Evolutionary conservation across 2,797 vertebrate species (phyloP).

Genomic region (Anas bahamensis): DNA sequence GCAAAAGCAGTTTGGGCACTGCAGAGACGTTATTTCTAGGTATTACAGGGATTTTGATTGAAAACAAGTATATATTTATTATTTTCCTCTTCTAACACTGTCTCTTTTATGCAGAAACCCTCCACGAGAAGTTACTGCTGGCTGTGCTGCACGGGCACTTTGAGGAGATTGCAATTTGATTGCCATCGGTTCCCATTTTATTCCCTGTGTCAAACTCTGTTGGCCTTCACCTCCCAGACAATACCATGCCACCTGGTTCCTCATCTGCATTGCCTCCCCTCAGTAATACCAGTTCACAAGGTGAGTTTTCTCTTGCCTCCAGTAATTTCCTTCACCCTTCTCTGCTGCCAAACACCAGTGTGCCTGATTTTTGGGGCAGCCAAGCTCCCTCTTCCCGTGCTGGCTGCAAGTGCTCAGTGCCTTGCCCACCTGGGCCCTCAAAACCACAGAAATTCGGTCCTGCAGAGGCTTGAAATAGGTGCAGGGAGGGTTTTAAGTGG

Average conservation of each 20-base stretch:
- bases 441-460: not conserved
- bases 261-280: not conserved
- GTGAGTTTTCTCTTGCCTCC: not conserved
- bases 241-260: not conserved
- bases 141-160: not conserved
- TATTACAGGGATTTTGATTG: not conserved
- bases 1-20: not conserved
- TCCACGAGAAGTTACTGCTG: not conserved
- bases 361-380: not conserved
- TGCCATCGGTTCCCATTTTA: not conserved
- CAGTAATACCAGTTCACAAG: not conserved
- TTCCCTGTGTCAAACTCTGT: not conserved
- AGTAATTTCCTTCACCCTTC: not conserved
- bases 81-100: not conserved
- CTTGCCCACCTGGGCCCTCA: not conserved
- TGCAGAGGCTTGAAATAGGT: not conserved
- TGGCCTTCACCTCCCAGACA: not conserved
- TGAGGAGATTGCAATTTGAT: not conserved
- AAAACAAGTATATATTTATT: not conserved
- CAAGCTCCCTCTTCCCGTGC: not conserved
- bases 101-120: not conserved
- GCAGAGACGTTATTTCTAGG: not conserved
- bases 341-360: not conserved
- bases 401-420: not conserved
- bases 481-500: not conserved